These are phyloP conservation scores for Stegodyphus dumicola DNA, from an alignment of 1,140 invertebrate species.

Conservation along the genomic window DNA sequence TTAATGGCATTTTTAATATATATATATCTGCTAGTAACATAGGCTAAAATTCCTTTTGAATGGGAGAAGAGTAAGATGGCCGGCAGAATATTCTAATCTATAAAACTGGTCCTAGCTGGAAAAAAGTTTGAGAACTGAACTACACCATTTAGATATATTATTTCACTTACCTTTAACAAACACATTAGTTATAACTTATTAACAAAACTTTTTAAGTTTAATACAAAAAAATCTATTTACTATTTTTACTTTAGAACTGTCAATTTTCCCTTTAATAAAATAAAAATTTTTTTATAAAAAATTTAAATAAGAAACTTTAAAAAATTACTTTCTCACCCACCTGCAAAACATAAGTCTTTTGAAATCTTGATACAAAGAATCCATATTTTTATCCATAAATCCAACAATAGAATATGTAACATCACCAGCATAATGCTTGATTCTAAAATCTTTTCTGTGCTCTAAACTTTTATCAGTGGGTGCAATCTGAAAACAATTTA, in stretches of 20 bases:
- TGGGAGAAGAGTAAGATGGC: no score
- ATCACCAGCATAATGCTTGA: slow-evolving; percentile 95
- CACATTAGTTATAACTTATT: no score
- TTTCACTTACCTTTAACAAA: no score
- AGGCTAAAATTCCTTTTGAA: no score
- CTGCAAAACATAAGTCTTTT: slow-evolving; percentile 86
- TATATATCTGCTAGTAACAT: no score
- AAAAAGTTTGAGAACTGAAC: no score
- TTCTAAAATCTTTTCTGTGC: slow-evolving; percentile 82
- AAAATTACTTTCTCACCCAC: slow-evolving; percentile 61
- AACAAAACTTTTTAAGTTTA: no score
- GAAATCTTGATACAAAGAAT: slow-evolving; percentile 94
- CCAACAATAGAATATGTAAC: slow-evolving; percentile 90
- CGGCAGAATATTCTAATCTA: no score
- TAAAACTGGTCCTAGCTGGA: no score
- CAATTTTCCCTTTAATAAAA: neutral
- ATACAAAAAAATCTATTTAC: no score
- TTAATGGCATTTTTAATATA: no score
- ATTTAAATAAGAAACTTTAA: neutral
- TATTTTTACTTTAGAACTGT: neutral
- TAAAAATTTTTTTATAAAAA: neutral
- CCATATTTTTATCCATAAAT: slow-evolving; percentile 96
- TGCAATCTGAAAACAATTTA: slow-evolving; percentile 64
- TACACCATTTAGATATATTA: no score
- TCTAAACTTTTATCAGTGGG: slow-evolving; percentile 70